These are phyloP conservation scores for Zaprionus vittiger DNA, from an alignment of 1,140 invertebrate genomes.

Conservation along the genomic window DNA sequence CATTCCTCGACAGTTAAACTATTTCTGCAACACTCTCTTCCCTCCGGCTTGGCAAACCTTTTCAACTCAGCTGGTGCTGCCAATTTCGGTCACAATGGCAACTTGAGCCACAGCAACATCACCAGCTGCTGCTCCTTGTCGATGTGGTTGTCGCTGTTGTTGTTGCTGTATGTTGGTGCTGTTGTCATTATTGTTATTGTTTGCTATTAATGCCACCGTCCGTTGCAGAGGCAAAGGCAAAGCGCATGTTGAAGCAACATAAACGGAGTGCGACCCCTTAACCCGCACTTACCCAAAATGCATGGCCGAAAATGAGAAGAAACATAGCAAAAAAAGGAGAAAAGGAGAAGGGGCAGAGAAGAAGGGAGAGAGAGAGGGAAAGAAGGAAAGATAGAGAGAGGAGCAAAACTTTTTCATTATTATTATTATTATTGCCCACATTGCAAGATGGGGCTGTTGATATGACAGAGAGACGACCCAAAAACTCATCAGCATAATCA, in stretches of 20 bases:
- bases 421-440: slow-evolving; percentile 59
- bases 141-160: neutral
- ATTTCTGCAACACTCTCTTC: neutral
- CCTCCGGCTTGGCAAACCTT: neutral
- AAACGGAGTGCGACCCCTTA: slow-evolving; percentile 34
- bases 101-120: slow-evolving; percentile 16
- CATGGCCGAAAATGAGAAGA: slow-evolving; percentile 33
- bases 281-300: slow-evolving; percentile 43
- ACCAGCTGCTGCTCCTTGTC: slow-evolving; percentile 35
- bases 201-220: slow-evolving; percentile 33
- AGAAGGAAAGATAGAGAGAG: slow-evolving; percentile 13
- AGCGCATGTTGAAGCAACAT: slow-evolving; percentile 50
- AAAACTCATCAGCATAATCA: slow-evolving; percentile 62
- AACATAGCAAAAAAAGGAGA: slow-evolving; percentile 9
- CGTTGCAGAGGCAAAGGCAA: slow-evolving; percentile 11
- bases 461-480: slow-evolving; percentile 51
- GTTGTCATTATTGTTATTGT: slow-evolving; percentile 21
- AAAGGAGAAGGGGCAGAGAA: neutral
- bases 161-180: neutral
- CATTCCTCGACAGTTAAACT: neutral
- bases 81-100: slow-evolving; percentile 4
- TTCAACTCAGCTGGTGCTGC: neutral
- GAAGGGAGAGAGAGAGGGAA: neutral
- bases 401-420: slow-evolving; percentile 51
- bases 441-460: slow-evolving; percentile 53